These are phyloP conservation scores for Apeltes quadracus DNA, from an alignment of 2,113 vertebrate species.

Conservation along the genomic window DNA sequence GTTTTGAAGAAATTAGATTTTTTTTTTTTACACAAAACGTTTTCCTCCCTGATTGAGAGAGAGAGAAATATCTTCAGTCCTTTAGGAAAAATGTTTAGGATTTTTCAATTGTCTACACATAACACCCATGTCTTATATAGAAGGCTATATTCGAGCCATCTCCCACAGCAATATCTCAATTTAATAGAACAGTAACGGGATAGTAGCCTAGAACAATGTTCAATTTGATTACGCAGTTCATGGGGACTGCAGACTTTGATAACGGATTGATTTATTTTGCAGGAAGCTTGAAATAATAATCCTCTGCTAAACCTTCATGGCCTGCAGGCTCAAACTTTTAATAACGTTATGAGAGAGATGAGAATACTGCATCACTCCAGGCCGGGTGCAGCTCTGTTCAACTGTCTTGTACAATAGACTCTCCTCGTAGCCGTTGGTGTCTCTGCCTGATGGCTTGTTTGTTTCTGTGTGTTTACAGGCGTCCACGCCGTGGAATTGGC, in stretches of 20 bases:
- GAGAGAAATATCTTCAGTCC: constrained; percentile 52
- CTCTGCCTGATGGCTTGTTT: constrained; percentile 62
- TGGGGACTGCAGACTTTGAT: constrained; percentile 77
- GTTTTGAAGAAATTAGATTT: constrained; percentile 63
- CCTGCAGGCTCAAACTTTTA: constrained; percentile 77
- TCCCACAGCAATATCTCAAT: constrained; percentile 74
- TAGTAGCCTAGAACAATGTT: constrained; percentile 78
- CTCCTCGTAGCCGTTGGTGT: constrained; percentile 46
- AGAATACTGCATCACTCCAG: constrained; percentile 70
- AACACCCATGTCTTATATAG: constrained; percentile 71
- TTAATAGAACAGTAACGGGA: constrained; percentile 79
- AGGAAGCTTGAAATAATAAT: constrained; percentile 82
- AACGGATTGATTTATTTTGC: constrained; percentile 82
- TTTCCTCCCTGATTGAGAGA: constrained; percentile 48
- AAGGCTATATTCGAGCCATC: constrained; percentile 71
- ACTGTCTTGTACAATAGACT: constrained; percentile 33
- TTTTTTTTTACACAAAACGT: constrained; percentile 42
- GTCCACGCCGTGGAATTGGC: constrained; percentile 66
- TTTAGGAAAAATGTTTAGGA: constrained; percentile 67
- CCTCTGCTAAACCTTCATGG: constrained; percentile 75
- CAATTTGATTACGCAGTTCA: constrained; percentile 82
- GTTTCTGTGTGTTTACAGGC: constrained; percentile 67
- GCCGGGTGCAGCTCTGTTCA: constrained; percentile 41
- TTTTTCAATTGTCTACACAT: constrained; percentile 66
- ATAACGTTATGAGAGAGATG: constrained; percentile 79